A percentile compares a stretch with the other conserved stretches of the same genome.
Conservation (phyloP, 23 tunicate species). For the Trididemnum clinides region DNA sequence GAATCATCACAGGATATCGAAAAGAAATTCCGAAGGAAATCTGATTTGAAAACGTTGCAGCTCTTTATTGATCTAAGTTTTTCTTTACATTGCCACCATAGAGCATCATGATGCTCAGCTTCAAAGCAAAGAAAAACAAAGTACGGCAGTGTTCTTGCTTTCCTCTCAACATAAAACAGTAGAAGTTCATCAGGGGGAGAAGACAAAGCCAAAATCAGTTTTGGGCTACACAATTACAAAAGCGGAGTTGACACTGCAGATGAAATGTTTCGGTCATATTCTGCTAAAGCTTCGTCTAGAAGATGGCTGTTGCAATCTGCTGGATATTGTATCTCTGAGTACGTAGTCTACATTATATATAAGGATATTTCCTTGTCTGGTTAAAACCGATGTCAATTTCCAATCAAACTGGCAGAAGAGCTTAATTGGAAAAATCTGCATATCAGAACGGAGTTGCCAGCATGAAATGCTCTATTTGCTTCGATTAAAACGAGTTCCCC, state of each 20-base stretch:
- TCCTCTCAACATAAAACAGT: too few species aligned
- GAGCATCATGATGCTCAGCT: too few species aligned
- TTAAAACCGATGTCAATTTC: too few species aligned
- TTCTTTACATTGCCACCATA: too few species aligned
- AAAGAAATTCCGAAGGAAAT: not conserved
- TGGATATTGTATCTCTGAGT: not conserved
- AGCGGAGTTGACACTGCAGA: too few species aligned
- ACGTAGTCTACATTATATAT: not conserved
- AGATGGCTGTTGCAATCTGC: not conserved
- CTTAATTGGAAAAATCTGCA: too few species aligned
- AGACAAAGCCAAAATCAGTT: not conserved
- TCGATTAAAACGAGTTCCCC: too few species aligned
- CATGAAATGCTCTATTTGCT: too few species aligned
- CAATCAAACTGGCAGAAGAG: not conserved
- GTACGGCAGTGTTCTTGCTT: not conserved
- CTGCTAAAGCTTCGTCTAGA: not conserved
- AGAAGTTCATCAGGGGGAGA: not conserved
- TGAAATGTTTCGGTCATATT: too few species aligned
- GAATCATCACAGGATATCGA: conserved; percentile 1
- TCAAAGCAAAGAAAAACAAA: not conserved
- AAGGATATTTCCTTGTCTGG: too few species aligned
- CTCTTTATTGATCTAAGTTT: not conserved
- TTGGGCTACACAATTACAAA: not conserved
- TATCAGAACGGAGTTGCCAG: not conserved
- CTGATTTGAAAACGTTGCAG: not conserved